Base-by-base conservation (phyloP, 1,140 invertebrate species). In the Pomacea maculata region DNA sequence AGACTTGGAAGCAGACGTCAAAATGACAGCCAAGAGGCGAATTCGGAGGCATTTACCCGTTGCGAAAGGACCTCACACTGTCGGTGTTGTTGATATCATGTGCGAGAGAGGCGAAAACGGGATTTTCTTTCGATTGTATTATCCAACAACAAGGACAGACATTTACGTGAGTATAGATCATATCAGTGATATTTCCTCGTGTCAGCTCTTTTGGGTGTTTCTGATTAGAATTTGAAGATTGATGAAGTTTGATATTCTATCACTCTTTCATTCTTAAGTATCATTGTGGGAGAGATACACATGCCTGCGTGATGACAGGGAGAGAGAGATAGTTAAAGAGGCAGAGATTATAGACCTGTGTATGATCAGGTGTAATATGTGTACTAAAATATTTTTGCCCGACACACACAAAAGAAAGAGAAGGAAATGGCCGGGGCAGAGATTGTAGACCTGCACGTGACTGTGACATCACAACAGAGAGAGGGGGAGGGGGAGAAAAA, bases 81-180 rank as follows among this genome's bases (percentile, higher is more conserved):
- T 90, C 5, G 89, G 88, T 63, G 87, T 87, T 76, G 83, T 88
- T 74, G 89, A 90, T 80, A 72, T 89, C 64, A 90, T 89, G 87
- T 84, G 82, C 70, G 86, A 87, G 34, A 29, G 57, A 12, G 77
- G 72, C n/a, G 85, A 87, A 68, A 76, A 86, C 45, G 87, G 87
- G 8, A 75, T 80, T 7, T 88, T 90, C 78, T 86, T 89, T 68
- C 71, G 89, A 52, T 79, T 90, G 9, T 90, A 84, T 71, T 90
- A 90, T 61, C 89, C 89, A 12, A 86, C 86, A 9, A 78, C 84
- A 25, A 85, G 85, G 63, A 86, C 84, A 14, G 85, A 86, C 74
- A 80, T 85, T 57, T 80, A 76, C 25, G 83, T 85, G 70, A 83
- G 83, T 83, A 72, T 25, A 19, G 21, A 14, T n/a, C 34, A 8